Base-by-base conservation (phyloP, 2,888 invertebrate genomes). In the Scaptomyza flava region DNA sequence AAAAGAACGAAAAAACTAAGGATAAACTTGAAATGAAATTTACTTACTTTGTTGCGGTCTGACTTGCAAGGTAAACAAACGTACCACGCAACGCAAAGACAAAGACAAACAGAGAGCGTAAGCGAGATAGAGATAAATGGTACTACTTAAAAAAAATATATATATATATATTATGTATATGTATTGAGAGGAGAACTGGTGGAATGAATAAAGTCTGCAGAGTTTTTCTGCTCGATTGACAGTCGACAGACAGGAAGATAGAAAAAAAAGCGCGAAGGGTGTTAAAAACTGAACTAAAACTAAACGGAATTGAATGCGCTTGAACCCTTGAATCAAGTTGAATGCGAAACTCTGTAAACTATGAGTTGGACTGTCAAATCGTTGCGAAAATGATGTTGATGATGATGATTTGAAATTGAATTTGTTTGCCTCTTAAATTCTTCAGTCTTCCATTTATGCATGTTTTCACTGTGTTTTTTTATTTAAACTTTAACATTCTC, bases 21-120 rank as follows among this genome's bases (percentile, higher is more conserved):
- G 43, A 63, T 60, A 61, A 74, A 70, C 58, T 75, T 70, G 46
- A 68, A 72, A 68, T 72, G 77, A 64, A 77, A 77, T 75, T 77
- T 77, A 62, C 77, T 77, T 72, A 67, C 77, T 77, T 72, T 63
- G 62, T 60, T 71, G 74, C 67, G 59, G 62, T 57, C 50, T 61
- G 71, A 75, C 65, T 73, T 61, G 58, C 67, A 71, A 76, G 77
- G 72, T 72, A 74, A 74, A 74, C 77, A 74, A 74, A 76, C 67
- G 62, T 50, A 46, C 65, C 72, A 71, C 54, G 23, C n/a, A n/a
- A n/a, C n/a, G 17, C 17, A 17, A 17, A 17, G 17, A n/a, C 9
- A 23, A 12, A 47, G 34, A 20, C 31, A 17, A 8, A 27, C 9
- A 42, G 27, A 23, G 8, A 34, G 6, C 51, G 33, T 36, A 36